Conservation (phyloP, 1,140 invertebrate species). For the Drosophila punjabiensis region DNA sequence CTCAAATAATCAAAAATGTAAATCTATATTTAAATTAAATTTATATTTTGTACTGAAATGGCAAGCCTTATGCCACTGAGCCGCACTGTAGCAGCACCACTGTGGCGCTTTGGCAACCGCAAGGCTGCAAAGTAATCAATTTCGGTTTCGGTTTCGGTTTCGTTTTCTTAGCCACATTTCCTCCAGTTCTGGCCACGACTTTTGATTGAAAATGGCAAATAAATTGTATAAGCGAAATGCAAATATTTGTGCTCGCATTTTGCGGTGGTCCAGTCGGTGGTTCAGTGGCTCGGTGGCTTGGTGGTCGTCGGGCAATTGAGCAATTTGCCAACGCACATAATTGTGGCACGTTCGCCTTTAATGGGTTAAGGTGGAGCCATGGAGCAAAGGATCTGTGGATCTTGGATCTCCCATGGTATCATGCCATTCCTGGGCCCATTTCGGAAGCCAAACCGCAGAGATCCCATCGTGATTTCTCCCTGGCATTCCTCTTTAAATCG, state of each 20-base stretch:
- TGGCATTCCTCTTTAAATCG: constrained; percentile 32
- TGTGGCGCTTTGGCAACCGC: constrained; percentile 34
- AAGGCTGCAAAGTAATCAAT: constrained; percentile 68
- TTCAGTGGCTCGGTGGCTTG: not conserved
- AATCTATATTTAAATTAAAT: too few species aligned
- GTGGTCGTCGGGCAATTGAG: constrained; percentile 62
- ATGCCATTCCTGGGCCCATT: constrained; percentile 18
- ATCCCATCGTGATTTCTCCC: constrained; percentile 25
- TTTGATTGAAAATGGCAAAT: constrained; percentile 82
- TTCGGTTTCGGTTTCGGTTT: constrained; percentile 54
- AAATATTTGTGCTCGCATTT: constrained; percentile 62
- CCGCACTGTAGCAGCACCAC: constrained; percentile 10
- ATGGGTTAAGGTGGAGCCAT: constrained; percentile 71
- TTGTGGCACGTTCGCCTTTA: constrained; percentile 80
- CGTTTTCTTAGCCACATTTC: constrained; percentile 13
- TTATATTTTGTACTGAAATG: not conserved
- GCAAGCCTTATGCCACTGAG: constrained; percentile 1
- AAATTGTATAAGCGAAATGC: constrained; percentile 83
- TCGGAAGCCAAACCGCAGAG: constrained; percentile 52
- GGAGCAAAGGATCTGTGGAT: not conserved
- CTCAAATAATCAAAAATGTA: not conserved
- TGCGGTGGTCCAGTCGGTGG: constrained; percentile 47
- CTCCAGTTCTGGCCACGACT: constrained; percentile 72
- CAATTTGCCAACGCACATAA: constrained; percentile 78
- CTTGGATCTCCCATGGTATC: constrained; percentile 5